A percentile compares a stretch with the other conserved stretches of the same genome.
Evolutionary conservation across 2,797 vertebrate species (phyloP).

Genomic region (Hippoglossus hippoglossus): DNA sequence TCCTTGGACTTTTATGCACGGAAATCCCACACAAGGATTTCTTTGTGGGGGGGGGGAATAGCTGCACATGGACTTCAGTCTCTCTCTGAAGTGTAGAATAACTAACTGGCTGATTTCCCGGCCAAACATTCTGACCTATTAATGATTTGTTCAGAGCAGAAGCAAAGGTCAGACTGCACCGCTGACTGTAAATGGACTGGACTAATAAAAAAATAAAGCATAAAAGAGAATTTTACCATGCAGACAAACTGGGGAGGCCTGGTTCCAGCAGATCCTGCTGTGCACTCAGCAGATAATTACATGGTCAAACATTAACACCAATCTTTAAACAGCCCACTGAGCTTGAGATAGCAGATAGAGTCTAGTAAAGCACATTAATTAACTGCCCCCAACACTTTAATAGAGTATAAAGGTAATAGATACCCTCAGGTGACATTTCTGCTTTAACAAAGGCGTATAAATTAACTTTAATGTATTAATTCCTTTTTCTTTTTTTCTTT

Average conservation of each 20-base stretch:
- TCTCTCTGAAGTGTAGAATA: too few species aligned
- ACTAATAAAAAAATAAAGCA: conserved; percentile 3
- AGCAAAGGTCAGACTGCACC: conserved; percentile 16
- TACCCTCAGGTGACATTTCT: conserved; percentile 80
- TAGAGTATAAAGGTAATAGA: conserved; percentile 88
- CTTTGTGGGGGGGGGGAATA: too few species aligned
- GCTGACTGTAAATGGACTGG: conserved; percentile 14
- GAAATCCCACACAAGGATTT: too few species aligned
- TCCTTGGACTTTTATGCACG: too few species aligned
- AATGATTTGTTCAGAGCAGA: conserved; percentile 22
- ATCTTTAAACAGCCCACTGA: conserved; percentile 32
- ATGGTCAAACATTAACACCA: conserved; percentile 36
- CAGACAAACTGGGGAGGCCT: neutral
- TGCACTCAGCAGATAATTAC: conserved; percentile 37
- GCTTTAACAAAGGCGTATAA: conserved; percentile 84
- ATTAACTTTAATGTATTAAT: conserved; percentile 89
- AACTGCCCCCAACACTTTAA: conserved; percentile 82
- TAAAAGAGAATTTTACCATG: neutral
- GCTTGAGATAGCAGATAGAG: conserved; percentile 33
- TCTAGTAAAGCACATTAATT: conserved; percentile 49
- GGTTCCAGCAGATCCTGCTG: neutral
- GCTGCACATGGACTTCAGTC: too few species aligned
- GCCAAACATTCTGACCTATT: neutral
- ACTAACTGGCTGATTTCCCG: too few species aligned
- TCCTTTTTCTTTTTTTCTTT: conserved; percentile 69